Evolutionary conservation across 2,113 vertebrate species (phyloP).

Genomic region (Benitochromis conjunctus): DNA sequence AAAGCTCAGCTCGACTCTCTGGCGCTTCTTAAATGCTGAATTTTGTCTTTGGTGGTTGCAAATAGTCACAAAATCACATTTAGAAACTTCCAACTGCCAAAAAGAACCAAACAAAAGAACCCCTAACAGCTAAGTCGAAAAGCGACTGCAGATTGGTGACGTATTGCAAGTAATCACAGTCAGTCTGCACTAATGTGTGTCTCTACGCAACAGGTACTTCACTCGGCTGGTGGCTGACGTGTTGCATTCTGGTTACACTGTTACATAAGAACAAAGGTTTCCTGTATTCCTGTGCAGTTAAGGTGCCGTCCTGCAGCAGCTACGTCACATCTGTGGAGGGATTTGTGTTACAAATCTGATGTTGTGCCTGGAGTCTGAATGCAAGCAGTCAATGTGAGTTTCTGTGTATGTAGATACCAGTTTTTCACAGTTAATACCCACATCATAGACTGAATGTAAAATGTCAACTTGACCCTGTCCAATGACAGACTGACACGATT

Average conservation of each 20-base stretch:
- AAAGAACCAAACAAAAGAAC: not conserved
- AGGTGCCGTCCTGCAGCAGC: not conserved
- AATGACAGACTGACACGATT: fast-evolving
- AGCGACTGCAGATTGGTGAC: fast-evolving
- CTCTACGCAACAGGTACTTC: fast-evolving
- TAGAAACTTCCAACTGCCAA: not conserved
- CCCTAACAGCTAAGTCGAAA: not conserved
- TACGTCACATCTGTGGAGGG: not conserved
- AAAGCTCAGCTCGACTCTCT: not conserved
- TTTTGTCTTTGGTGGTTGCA: not conserved
- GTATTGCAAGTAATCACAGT: not conserved
- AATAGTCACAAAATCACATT: not conserved
- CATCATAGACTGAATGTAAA: not conserved
- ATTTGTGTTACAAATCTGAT: not conserved
- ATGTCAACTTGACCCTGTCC: not conserved
- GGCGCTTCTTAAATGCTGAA: not conserved
- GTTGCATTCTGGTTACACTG: fast-evolving
- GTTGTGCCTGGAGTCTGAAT: too few relatives aligned
- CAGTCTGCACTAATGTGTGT: not conserved
- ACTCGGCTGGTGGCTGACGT: not conserved
- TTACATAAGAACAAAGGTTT: not conserved
- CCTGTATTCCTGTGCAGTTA: not conserved
- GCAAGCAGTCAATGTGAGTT: too few relatives aligned
- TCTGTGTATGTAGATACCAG: not conserved
- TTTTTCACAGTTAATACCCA: too few relatives aligned